Conservation (phyloP, 2,113 vertebrate species). For the Stigmatopora argus region DNA sequence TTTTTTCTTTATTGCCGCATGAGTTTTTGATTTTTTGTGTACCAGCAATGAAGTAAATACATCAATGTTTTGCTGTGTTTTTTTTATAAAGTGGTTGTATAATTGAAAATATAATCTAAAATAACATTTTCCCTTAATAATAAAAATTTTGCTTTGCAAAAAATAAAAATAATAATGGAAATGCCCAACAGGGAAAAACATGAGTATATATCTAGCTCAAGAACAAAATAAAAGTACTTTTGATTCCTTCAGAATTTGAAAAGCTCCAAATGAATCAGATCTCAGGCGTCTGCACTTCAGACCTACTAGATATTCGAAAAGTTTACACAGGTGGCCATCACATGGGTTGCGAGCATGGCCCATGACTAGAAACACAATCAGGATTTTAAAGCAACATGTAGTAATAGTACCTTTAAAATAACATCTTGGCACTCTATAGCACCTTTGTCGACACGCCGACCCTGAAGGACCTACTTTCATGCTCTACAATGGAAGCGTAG, state of each 20-base stretch:
- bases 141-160: too few species aligned
- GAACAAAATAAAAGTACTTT: too few species aligned
- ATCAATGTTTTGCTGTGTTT: too few species aligned
- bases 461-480: neutral
- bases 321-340: slow-evolving; percentile 68
- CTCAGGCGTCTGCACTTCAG: slow-evolving; percentile 40
- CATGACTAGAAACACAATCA: slow-evolving; percentile 14
- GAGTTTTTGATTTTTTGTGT: too few species aligned
- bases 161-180: neutral
- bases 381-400: slow-evolving; percentile 1
- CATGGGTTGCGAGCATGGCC: slow-evolving; percentile 29
- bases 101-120: too few species aligned
- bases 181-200: neutral
- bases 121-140: too few species aligned
- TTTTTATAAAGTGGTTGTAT: too few species aligned
- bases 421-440: neutral
- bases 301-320: slow-evolving; percentile 24
- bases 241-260: slow-evolving; percentile 1
- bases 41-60: too few species aligned
- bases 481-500: neutral
- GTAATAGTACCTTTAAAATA: neutral
- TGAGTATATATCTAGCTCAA: neutral
- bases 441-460: neutral
- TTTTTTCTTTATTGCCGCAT: too few species aligned
- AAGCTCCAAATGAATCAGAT: slow-evolving; percentile 27